Base-by-base conservation (phyloP, 2,113 vertebrate genomes). In the Promerops cafer region DNA sequence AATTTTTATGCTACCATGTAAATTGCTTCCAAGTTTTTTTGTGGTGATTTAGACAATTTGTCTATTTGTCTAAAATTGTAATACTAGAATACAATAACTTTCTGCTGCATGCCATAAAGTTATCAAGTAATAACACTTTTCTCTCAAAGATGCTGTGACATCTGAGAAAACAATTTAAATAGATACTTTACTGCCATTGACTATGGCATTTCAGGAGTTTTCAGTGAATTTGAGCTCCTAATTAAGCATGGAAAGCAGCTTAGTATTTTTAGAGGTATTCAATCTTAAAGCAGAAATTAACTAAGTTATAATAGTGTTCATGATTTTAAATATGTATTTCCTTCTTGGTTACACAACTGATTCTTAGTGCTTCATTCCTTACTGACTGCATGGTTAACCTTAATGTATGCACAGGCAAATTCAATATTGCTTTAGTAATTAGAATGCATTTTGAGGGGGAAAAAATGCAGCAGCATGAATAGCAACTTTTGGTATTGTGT, bases 381-480 rank as follows among this genome's bases (percentile, higher is more conserved):
- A 40, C 42, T 52, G 70, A 63, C 75, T 93, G 64, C 47, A 66
- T 81, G 64, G 70, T 85, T 96, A 83, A 82, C 37, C 40, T 65
- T 79, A 87, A 77, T 4, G 2, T 85, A 87, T 83, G 70, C 42
- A 85, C 53, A 70, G 66, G 63, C 44, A 95, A 96, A 93, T 85
- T 94, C 42, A 90, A 52, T 94, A 94, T 96, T 94, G 27, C 59
- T 87, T 9, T 69, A 63, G 59, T 93, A 90, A 83, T 96, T 93
- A 91, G 50, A 54, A 80, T 87, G 45, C 14, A 42, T 76, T 94
- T 78, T 72, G 59, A 10, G 13, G 12, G 13, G 8, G 2, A 0
- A 4, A 4, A 17, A 37, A 33, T 39, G 10, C 21, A 74, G 37
- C 65, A 87, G 59, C 15, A 37, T 61, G 27, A 24, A 50, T 22